Percentiles rank a stretch among this genome's conserved stretches.
Evolutionary conservation across 2,113 vertebrate genomes (phyloP).

Genomic region (Eidolon helvum): DNA sequence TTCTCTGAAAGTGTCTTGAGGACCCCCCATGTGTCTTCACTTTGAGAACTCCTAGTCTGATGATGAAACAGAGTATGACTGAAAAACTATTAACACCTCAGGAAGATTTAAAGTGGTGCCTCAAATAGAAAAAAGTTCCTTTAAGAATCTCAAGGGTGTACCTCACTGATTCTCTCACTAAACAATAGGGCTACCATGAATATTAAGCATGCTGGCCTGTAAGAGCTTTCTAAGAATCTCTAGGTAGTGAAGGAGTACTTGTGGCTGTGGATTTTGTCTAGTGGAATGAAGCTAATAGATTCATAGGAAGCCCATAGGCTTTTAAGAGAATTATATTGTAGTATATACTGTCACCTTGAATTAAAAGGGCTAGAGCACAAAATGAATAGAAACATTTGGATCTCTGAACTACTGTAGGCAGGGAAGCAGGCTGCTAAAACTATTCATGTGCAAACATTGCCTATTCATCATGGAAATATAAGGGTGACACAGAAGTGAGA

Average conservation of each 20-base stretch:
- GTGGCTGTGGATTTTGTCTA: neutral
- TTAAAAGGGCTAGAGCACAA: neutral
- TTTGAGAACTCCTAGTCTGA: neutral
- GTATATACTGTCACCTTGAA: neutral
- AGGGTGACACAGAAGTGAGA: neutral
- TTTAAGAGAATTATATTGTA: neutral
- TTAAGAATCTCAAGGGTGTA: neutral
- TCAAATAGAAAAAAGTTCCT: neutral
- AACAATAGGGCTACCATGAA: neutral
- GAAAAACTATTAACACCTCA: constrained; percentile 19
- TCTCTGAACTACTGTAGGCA: neutral
- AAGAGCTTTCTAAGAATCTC: neutral
- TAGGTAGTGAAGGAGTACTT: neutral
- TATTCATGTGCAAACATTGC: neutral
- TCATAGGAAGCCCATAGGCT: neutral
- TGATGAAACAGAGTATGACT: neutral
- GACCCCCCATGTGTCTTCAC: neutral
- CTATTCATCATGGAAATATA: neutral
- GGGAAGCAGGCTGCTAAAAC: neutral
- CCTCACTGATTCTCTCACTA: neutral
- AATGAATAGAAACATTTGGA: neutral
- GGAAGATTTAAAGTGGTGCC: neutral
- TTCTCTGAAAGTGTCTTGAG: neutral
- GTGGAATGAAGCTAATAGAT: neutral
- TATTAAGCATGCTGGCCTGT: neutral